Percentiles rank a stretch among this genome's conserved stretches.
Conservation (phyloP, 2,888 invertebrate genomes). For the Clitarchus hookeri region DNA sequence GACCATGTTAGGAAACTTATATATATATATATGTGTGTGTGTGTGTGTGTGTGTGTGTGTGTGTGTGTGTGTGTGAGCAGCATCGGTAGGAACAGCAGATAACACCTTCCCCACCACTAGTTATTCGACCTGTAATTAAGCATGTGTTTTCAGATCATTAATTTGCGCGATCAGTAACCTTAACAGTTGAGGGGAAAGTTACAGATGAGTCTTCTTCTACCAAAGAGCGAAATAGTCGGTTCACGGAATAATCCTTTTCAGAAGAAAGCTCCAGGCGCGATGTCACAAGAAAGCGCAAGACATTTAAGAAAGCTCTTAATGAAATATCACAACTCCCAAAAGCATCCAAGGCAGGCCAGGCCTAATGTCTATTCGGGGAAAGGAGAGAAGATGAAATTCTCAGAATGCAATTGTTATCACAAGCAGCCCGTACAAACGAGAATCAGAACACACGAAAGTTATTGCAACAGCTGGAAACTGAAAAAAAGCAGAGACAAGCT, state of each 20-base stretch:
- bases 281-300: too few species aligned
- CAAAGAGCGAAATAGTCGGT: too few species aligned
- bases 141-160: conserved; percentile 33
- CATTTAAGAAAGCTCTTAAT: too few species aligned
- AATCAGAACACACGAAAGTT: too few species aligned
- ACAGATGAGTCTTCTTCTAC: too few species aligned
- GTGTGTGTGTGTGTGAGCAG: conserved; percentile 39
- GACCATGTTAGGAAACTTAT: conserved; percentile 22
- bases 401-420: conserved; percentile 36
- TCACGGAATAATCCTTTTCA: too few species aligned
- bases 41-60: too few species aligned
- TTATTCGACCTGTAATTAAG: conserved; percentile 42
- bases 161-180: background rate
- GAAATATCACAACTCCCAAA: conserved; percentile 31
- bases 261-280: too few species aligned
- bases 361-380: conserved; percentile 16
- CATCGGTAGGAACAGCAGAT: conserved; percentile 38
- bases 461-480: too few species aligned
- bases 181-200: background rate
- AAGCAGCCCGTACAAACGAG: conserved; percentile 35
- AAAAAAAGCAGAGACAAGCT: too few species aligned
- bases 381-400: background rate
- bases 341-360: conserved; percentile 16
- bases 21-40: too few species aligned
- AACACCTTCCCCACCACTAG: conserved; percentile 38